phyloP scores from a whole-genome alignment of 2,113 vertebrate genomes.

The Passerina amoena region DNA sequence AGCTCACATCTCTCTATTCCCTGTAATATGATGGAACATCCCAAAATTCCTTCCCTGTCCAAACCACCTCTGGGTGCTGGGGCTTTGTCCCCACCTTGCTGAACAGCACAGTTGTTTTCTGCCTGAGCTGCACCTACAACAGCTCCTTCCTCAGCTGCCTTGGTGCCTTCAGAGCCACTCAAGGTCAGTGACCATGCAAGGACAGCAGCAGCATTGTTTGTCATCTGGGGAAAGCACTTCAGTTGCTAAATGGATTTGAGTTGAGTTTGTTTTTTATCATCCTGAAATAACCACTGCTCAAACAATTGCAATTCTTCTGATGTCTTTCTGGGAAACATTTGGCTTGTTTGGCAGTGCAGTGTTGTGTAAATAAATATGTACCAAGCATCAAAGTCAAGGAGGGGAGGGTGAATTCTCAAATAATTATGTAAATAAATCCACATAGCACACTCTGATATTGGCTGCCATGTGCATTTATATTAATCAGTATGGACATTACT shows the following conservation, averaged over 20 bases:
- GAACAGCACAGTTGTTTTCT: background rate
- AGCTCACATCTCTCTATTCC: background rate
- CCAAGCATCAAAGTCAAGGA: constrained; percentile 46
- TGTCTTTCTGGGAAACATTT: constrained; percentile 61
- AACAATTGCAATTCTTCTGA: constrained; percentile 48
- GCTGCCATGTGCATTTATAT: constrained; percentile 48
- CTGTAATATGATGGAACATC: background rate
- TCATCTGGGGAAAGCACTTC: background rate
- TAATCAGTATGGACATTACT: constrained; percentile 54
- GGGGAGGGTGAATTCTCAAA: constrained; percentile 36
- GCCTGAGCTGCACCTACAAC: background rate
- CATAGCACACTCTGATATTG: constrained; percentile 6
- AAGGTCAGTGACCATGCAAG: constrained; percentile 1
- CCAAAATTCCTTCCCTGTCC: no score
- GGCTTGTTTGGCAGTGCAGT: constrained; percentile 36
- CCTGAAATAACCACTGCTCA: constrained; percentile 49
- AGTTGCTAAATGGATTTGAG: constrained; percentile 32
- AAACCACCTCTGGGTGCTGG: background rate
- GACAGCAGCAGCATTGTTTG: constrained; percentile 41
- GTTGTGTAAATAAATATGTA: constrained; percentile 64
- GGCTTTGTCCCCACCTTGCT: background rate
- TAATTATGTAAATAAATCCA: constrained; percentile 73
- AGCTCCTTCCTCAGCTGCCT: background rate
- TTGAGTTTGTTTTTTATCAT: constrained; percentile 43
- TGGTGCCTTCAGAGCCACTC: constrained; percentile 1